Evolutionary conservation across 2,797 vertebrate genomes (phyloP).

Genomic region (Borostomias antarcticus): DNA sequence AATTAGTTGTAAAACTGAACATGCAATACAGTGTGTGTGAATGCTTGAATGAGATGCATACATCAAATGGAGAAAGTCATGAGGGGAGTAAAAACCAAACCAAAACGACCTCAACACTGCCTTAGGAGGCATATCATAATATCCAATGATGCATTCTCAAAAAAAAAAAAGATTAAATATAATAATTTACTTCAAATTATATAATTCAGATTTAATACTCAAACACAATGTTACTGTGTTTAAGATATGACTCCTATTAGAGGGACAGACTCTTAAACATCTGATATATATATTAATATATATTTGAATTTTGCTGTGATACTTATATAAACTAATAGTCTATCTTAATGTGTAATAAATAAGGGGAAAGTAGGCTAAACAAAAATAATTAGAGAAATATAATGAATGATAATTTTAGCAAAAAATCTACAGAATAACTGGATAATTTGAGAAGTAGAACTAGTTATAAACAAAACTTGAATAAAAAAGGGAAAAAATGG

Average conservation of each 20-base stretch:
- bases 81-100: conserved; percentile 9
- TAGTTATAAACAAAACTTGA: background rate
- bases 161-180: background rate
- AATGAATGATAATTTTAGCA: background rate
- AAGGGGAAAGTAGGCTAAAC: background rate
- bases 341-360: background rate
- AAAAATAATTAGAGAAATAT: background rate
- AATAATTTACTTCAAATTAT: conserved; percentile 3
- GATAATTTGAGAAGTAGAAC: background rate
- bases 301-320: background rate
- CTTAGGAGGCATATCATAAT: background rate
- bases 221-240: background rate
- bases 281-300: conserved; percentile 8
- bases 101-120: background rate
- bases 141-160: background rate
- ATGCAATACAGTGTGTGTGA: conserved; percentile 31
- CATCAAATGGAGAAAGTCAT: conserved; percentile 5
- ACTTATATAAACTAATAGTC: background rate
- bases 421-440: background rate
- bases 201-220: background rate
- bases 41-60: conserved; percentile 16
- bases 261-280: background rate
- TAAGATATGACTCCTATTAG: background rate
- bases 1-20: conserved; percentile 77
- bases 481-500: background rate